phyloP scores from a whole-genome alignment of 2,797 vertebrate genomes.

The Pantherophis alleghaniensis region DNA sequence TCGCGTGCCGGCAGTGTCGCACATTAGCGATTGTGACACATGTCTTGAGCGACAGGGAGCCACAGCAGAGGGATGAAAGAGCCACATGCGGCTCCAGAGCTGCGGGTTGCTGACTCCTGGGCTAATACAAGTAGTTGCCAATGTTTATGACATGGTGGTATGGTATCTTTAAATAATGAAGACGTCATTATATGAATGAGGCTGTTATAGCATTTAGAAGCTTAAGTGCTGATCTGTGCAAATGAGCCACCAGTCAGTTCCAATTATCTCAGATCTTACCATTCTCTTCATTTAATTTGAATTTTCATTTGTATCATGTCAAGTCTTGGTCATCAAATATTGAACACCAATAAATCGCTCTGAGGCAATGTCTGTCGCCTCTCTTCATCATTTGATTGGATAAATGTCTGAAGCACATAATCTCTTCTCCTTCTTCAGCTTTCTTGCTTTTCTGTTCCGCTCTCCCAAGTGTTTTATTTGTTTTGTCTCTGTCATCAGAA shows the following conservation, averaged over 20 bases:
- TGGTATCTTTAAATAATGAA: background rate
- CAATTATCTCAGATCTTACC: background rate
- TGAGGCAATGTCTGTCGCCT: background rate
- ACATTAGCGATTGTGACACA: too few species aligned
- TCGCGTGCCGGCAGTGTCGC: too few species aligned
- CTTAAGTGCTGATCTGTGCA: background rate
- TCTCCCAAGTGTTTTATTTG: background rate
- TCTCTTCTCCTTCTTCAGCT: background rate
- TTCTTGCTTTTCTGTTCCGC: background rate
- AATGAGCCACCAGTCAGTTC: background rate
- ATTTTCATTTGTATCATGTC: background rate
- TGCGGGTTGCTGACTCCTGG: too few species aligned
- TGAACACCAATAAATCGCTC: background rate
- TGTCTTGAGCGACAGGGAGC: too few species aligned
- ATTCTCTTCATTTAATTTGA: background rate
- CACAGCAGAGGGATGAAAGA: too few species aligned
- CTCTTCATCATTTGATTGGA: background rate
- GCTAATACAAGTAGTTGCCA: background rate
- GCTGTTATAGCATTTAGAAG: background rate
- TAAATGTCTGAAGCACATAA: background rate
- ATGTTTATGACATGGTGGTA: too few species aligned
- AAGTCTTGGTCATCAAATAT: background rate
- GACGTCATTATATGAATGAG: background rate
- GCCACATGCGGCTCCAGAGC: too few species aligned
- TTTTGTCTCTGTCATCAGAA: conserved; percentile 5